Base-by-base conservation (phyloP, 2,888 invertebrate genomes). In the Smittia aterrima region DNA sequence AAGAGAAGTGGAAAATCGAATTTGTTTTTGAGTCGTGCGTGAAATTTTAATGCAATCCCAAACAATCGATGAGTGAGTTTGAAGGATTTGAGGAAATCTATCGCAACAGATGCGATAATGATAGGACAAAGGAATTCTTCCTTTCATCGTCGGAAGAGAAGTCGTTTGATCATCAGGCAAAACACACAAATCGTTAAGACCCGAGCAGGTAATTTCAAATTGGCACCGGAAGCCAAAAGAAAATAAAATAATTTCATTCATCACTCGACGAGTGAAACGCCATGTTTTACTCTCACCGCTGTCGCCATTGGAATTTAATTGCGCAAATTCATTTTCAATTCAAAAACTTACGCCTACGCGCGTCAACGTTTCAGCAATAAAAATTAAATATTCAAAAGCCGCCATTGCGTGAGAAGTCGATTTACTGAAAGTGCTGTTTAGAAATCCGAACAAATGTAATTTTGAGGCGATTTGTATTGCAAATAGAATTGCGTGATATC, bases 21-120 rank as follows among this genome's bases (percentile, higher is more conserved):
- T 47, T 24, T 40, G 24, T 11, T 3, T 40, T n/a, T 25, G 24
- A 16, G 27, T 40, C 70, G 70, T 54, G 70, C 70, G 54, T 71
- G 20, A 71, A 71, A 71, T 71, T 53, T 71, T 71, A 27, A 71
- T 71, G 41, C 16, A 54, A 71, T 71, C 58, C 22, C 58, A 58
- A 58, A 58, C 58, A 58, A 58, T 58, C 58, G 22, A 20, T 7
- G 9, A 58, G n/a, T n/a, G 58, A 58, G 58, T 58, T 58, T 47
- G 18, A 58, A 58, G 22, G 22, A 58, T 22, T 18, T 20, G 22
- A 58, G 18, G 47, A 16, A 47, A 47, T 47, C 58, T 7, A 22
- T 20, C 20, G 9, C 22, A 58, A 58, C 58, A 58, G 58, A 58
- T 58, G 58, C n/a, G 58, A 58, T 58, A 58, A 58, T 58, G 58